Evolutionary conservation across 2,113 vertebrate genomes (phyloP).

Genomic region (Polyodon spathula): DNA sequence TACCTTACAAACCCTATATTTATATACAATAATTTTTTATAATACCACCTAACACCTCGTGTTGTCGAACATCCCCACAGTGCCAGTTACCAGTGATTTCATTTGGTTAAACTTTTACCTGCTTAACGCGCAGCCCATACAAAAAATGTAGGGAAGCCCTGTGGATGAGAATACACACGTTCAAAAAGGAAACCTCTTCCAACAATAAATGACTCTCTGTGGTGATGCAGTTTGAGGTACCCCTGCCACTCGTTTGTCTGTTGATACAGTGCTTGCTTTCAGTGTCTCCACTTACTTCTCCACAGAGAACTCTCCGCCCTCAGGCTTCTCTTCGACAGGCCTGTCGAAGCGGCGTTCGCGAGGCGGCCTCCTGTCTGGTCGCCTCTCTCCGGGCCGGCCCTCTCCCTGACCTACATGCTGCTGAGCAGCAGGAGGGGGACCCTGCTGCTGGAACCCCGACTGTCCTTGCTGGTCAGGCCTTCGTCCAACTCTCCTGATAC

Average conservation of each 20-base stretch:
- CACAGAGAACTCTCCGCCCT: conserved; percentile 89
- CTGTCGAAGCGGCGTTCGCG: conserved; percentile 87
- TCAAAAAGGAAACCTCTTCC: not conserved
- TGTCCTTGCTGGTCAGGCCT: conserved; percentile 77
- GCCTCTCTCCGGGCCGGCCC: conserved; percentile 80
- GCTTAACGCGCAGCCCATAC: not conserved
- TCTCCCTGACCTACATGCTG: conserved; percentile 68
- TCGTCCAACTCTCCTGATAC: conserved; percentile 85
- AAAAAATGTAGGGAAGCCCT: conserved; percentile 1
- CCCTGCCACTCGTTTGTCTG: too few relatives aligned
- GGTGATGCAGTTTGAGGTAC: too few relatives aligned
- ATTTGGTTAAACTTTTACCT: not conserved
- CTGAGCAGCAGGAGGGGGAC: conserved; percentile 13
- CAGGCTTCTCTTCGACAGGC: conserved; percentile 83
- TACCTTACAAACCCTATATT: too few relatives aligned
- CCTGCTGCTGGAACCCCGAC: conserved; percentile 3
- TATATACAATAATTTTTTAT: too few relatives aligned
- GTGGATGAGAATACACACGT: not conserved
- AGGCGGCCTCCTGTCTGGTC: conserved; percentile 81
- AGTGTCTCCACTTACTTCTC: conserved; percentile 68
- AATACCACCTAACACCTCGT: not conserved
- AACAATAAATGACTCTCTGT: too few relatives aligned
- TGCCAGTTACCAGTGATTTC: not conserved
- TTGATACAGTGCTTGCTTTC: not conserved
- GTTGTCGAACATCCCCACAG: not conserved